phyloP scores from a whole-genome alignment of 2,888 invertebrate species.

The Limnephilus rhombicus region DNA sequence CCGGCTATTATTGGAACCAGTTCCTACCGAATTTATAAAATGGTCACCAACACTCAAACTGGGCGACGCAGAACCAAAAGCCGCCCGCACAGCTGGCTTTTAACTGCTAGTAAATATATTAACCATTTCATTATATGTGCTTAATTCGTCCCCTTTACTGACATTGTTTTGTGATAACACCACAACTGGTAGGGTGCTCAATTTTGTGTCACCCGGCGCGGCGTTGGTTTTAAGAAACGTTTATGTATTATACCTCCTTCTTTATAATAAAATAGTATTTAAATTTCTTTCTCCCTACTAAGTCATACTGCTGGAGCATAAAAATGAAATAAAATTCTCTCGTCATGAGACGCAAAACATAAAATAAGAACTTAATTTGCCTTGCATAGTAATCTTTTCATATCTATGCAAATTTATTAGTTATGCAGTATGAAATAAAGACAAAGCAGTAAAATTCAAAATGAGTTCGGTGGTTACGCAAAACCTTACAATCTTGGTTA shows the following conservation, averaged over 20 bases:
- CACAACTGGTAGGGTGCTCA: neutral
- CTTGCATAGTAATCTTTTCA: slow-evolving; percentile 44
- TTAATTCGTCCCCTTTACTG: too few relatives aligned
- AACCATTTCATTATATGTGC: too few relatives aligned
- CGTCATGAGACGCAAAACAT: neutral
- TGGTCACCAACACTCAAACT: too few relatives aligned
- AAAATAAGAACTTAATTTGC: slow-evolving; percentile 14
- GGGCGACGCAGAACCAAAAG: too few relatives aligned
- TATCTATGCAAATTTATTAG: slow-evolving; percentile 44
- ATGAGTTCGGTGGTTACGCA: neutral
- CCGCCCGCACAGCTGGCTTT: too few relatives aligned
- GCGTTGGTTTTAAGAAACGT: neutral
- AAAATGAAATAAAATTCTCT: slow-evolving; percentile 34
- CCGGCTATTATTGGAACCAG: too few relatives aligned
- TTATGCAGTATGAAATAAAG: slow-evolving; percentile 28
- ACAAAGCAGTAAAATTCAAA: neutral
- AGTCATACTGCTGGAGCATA: neutral
- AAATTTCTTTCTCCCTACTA: neutral
- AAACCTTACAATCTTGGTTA: neutral
- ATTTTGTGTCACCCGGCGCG: neutral
- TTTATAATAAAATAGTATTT: neutral
- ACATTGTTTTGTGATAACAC: too few relatives aligned
- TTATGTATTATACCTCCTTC: neutral
- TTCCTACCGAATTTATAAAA: too few relatives aligned
- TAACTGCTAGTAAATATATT: too few relatives aligned